These are phyloP conservation scores for Notothenia rossii DNA, from an alignment of 2,113 vertebrate species.

Conservation along the genomic window DNA sequence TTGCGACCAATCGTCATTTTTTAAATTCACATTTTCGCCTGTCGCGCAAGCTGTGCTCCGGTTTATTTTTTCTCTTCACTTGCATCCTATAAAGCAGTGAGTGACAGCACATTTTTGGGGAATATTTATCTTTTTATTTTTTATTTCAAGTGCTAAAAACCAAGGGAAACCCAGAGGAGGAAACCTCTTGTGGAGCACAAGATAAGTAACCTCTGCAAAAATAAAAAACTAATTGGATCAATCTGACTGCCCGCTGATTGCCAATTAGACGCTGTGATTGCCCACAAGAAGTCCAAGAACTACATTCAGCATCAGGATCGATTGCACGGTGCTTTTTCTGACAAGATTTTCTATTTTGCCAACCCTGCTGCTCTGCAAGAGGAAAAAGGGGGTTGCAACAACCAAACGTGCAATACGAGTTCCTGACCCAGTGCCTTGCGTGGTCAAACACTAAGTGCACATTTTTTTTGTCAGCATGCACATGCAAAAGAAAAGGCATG, in stretches of 20 bases:
- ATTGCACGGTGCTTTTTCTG: slow-evolving; percentile 35
- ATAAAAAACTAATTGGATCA: slow-evolving; percentile 76
- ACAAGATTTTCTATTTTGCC: slow-evolving; percentile 38
- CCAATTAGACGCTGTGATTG: slow-evolving; percentile 50
- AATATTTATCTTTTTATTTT: slow-evolving; percentile 33
- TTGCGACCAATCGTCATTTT: slow-evolving; percentile 56
- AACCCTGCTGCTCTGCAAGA: slow-evolving; percentile 57
- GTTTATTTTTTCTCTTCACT: slow-evolving; percentile 19
- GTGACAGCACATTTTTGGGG: slow-evolving; percentile 18
- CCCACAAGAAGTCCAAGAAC: slow-evolving; percentile 18
- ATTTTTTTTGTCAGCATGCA: slow-evolving; percentile 43
- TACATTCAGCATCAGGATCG: slow-evolving; percentile 36
- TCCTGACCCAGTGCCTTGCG: slow-evolving; percentile 74
- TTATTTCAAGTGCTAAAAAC: slow-evolving; percentile 49
- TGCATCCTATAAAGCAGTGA: slow-evolving; percentile 40
- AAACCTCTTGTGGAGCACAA: slow-evolving; percentile 48
- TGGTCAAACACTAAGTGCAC: slow-evolving; percentile 63
- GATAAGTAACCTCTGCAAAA: slow-evolving; percentile 70
- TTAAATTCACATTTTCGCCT: slow-evolving; percentile 64
- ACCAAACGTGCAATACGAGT: slow-evolving; percentile 71
- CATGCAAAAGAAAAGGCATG: slow-evolving; percentile 38
- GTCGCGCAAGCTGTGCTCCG: slow-evolving; percentile 44
- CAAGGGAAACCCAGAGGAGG: slow-evolving; percentile 38
- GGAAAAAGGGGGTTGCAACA: slow-evolving; percentile 58
- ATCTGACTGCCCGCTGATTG: slow-evolving; percentile 66